Evolutionary conservation across 2,797 vertebrate species (phyloP).

Genomic region (Holocentrus rufus): DNA sequence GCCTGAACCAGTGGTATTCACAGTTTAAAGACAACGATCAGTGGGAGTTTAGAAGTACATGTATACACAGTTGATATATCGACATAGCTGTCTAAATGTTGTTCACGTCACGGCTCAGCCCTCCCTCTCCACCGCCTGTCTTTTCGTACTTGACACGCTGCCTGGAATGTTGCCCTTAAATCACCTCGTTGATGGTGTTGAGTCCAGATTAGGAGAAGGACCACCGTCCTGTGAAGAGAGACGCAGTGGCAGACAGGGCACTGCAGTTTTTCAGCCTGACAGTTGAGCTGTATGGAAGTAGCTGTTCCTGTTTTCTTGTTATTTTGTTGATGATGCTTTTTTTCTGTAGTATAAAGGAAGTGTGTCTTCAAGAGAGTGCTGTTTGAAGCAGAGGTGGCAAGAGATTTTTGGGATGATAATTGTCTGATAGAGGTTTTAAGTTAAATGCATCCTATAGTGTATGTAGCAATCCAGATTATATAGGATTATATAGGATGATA

Average conservation of each 20-base stretch:
- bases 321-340: constrained; percentile 1
- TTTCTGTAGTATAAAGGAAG: neutral
- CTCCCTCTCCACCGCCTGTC: constrained; percentile 38
- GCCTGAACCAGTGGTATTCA: constrained; percentile 22
- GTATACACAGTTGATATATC: constrained; percentile 35
- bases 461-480: neutral
- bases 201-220: constrained; percentile 12
- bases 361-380: neutral
- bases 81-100: constrained; percentile 37
- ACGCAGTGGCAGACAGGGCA: neutral
- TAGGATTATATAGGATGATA: neutral
- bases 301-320: neutral
- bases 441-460: neutral
- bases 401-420: neutral
- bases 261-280: neutral
- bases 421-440: neutral
- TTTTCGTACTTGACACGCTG: constrained; percentile 34
- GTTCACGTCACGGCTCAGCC: constrained; percentile 9
- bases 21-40: constrained; percentile 53
- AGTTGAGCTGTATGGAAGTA: constrained; percentile 4
- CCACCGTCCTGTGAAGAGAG: neutral
- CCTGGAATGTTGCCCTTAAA: constrained; percentile 43
- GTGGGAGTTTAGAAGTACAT: constrained; percentile 47
- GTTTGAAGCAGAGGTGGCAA: constrained; percentile 1
- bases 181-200: constrained; percentile 28